Evolutionary conservation across 1,140 invertebrate species (phyloP), one percentile per base, ranked within the genome.

Genomic region (Amyelois transitella): DNA sequence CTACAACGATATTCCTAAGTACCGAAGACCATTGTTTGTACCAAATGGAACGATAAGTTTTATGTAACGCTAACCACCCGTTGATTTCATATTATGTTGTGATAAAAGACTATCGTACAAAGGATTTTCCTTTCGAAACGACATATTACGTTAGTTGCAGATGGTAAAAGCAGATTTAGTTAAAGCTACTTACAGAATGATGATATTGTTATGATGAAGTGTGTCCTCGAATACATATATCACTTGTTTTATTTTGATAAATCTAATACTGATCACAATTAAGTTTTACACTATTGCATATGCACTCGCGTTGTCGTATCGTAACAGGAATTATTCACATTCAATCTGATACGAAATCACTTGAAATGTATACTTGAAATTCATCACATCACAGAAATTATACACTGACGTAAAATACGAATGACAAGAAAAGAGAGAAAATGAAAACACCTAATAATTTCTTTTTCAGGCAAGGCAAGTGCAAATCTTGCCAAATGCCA

Each of bases 101-200:
- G n/a, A n/a, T n/a, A n/a, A n/a, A n/a, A n/a, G n/a, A n/a, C n/a
- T n/a, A n/a, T n/a, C n/a, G n/a, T n/a, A n/a, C n/a, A n/a, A n/a
- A n/a, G n/a, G n/a, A n/a, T n/a, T n/a, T n/a, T 38, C 50, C 22
- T 8, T 24, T 24, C 3, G 22, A 24, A 24, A 24, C 3, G 3
- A 24, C 3, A 8, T 24, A 24, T 24, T 24, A 5, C 22, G 8
- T 5, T n/a, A n/a, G n/a, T n/a, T n/a, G 8, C 22, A 24, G 3
- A 24, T 24, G 22, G 8, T 24, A 24, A 24, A 24, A 5, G 60
- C 52, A 49, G 59, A 44, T 32, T 21, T 22, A 24, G 22, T 3
- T 47, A 66, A 45, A n/a, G n/a, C n/a, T 43, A 67, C 64, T 63
- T 17, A 67, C 65, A 58, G 43, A 64, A 55, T 57, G 53, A 55